Base-by-base conservation (phyloP, 2,113 vertebrate genomes). In the Siphamia tubifer region DNA sequence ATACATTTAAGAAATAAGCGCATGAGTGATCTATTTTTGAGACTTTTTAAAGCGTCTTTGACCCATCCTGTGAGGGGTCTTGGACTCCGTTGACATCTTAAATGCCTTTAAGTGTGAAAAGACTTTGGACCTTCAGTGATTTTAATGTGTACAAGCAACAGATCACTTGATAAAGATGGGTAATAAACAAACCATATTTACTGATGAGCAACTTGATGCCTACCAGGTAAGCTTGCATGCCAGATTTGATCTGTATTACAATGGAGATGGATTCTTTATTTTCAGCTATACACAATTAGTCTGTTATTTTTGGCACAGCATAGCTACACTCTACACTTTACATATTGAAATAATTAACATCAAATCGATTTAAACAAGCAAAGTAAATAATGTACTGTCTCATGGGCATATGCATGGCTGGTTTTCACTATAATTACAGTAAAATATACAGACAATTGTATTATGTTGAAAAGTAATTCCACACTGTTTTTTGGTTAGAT, bases 131-230 rank as follows among this genome's bases (percentile, higher is more conserved):
- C 88, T 74, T 91, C 80, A 84, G 91, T 90, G 93, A 90, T 88
- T 93, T 93, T 90, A 89, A 87, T 93, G 87, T 91, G 78, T 86
- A 81, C 63, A 85, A 88, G 68, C 87, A 79, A 69, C 91, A 90
- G 73, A 87, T 87, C 68, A 87, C 87, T 91, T 90, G 79, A 88
- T 74, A 91, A 94, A 92, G 87, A 97, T 97, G 96, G 96, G 96
- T 49, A 97, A 97, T 90, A 97, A 97, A 81, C 96, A 98, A 87
- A 98, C 96, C 4, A 98, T 98, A 87, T 98, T 97, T 92, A 97
- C 96, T 55, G 95, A 96, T 85, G 96, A 97, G 90, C 96, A 97
- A 87, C 94, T 97, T 66, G 96, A 97, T 77, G 96, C 96, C 72
- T 97, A 97, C 64, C 95, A 98, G 95, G 96, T 98, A 89, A 93